Evolutionary conservation across 2,797 vertebrate genomes (phyloP).

Genomic region (Rallus crepitans): DNA sequence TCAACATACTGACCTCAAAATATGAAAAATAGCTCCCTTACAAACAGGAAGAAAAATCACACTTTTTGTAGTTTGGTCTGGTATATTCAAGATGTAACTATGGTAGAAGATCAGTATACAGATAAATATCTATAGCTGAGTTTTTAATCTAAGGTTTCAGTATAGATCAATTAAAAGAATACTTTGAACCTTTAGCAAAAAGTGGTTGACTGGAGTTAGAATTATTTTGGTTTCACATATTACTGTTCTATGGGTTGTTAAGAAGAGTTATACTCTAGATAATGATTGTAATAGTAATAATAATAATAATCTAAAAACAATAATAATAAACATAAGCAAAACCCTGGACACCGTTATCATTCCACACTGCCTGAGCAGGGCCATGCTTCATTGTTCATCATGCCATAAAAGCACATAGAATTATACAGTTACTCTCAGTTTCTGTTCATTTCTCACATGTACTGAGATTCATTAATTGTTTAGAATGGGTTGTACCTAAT

Average conservation of each 20-base stretch:
- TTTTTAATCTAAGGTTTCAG: not conserved
- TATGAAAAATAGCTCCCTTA: not conserved
- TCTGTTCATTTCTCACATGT: not conserved
- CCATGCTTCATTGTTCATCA: not conserved
- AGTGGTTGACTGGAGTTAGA: not conserved
- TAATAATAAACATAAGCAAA: not conserved
- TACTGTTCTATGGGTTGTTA: not conserved
- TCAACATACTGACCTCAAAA: not conserved
- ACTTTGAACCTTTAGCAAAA: not conserved
- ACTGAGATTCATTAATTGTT: not conserved
- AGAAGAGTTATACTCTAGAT: not conserved
- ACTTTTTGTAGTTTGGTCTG: not conserved
- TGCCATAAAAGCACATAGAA: not conserved
- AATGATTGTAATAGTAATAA: not conserved
- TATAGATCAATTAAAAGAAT: not conserved
- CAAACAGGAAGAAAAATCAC: not conserved
- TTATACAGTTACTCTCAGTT: not conserved
- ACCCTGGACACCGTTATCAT: not conserved
- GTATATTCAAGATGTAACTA: not conserved
- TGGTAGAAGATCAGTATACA: not conserved
- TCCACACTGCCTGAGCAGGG: not conserved
- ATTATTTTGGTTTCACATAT: not conserved
- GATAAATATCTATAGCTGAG: not conserved
- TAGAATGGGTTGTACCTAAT: not conserved
- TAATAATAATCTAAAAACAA: not conserved